Evolutionary conservation across 2,113 vertebrate species (phyloP), one percentile per base, ranked within the genome.

Genomic region (Hydropotes inermis): DNA sequence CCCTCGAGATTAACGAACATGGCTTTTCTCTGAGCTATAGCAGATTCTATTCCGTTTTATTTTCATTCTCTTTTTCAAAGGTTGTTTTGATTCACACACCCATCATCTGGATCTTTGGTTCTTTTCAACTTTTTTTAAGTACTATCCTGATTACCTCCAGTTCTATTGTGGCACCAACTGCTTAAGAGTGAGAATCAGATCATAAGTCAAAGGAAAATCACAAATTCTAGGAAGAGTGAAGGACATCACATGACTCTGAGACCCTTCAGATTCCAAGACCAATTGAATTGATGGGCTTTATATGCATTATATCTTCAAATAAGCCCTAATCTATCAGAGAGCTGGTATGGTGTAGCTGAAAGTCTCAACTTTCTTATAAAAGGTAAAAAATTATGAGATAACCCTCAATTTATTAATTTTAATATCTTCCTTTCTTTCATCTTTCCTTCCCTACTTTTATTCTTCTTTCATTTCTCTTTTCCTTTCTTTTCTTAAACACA

Each of bases 1-100:
- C 82, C 50, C 76, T 95, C 39, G 28, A 25, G 10, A 74, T 94
- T 83, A 88, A 87, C 36, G 70, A 23, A 64, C n/a, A 79, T 23
- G 33, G 21, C 8, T 86, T 82, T 13, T 7, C 33, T 36, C 9
- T 88, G 39, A 55, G 28, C 36, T 57, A 16, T 15, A 85, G 74
- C 12, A 85, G 58, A 91, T 88, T 85, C 28, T 85, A 4, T 93
- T 94, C 54, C 95, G 14, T 92, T 96, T 95, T 74, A 85, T 60
- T 97, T 95, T 64, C 87, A 91, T 39, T 95, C 39, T 86, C 70
- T 91, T 82, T 47, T 86, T 96, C 78, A 47, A 82, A 28, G 11
- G 15, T 27, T 64, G 16, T 70, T 96, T 97, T 91, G 67, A 81
- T 81, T 94, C 27, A 54, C 7, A 91, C 27, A 58, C 25, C 45